A percentile compares a stretch with the other conserved stretches of the same genome.
Conservation (phyloP, 2,797 vertebrate species). For the Pelochelys cantorii region DNA sequence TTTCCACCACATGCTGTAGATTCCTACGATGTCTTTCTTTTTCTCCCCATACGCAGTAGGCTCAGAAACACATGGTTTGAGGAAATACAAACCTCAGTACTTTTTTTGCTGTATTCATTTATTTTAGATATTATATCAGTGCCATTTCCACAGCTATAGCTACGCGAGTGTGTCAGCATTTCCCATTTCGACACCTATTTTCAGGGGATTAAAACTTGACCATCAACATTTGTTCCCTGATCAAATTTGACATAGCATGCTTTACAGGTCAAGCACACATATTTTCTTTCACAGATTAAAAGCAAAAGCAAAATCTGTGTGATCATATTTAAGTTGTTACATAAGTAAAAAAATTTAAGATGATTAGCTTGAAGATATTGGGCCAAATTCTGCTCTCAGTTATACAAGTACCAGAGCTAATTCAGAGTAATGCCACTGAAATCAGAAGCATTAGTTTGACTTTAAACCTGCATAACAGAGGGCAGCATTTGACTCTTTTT, state of each 20-base stretch:
- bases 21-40: constrained; percentile 1
- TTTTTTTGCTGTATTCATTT: constrained; percentile 52
- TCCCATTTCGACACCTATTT: constrained; percentile 69
- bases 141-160: constrained; percentile 62
- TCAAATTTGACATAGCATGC: constrained; percentile 63
- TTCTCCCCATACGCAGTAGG: background rate
- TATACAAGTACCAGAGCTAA: constrained; percentile 17
- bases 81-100: constrained; percentile 49
- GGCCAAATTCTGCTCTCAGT: constrained; percentile 47
- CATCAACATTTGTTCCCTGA: constrained; percentile 55
- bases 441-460: constrained; percentile 9
- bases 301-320: constrained; percentile 52
- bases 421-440: constrained; percentile 22
- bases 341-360: constrained; percentile 42
- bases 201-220: constrained; percentile 61
- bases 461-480: constrained; percentile 21
- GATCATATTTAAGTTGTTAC: constrained; percentile 36
- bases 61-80: constrained; percentile 31
- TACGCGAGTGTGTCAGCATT: constrained; percentile 63
- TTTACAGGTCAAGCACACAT: constrained; percentile 65
- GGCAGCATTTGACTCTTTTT: background rate
- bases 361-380: constrained; percentile 49
- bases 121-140: constrained; percentile 73
- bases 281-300: constrained; percentile 65
- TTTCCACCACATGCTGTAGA: background rate